phyloP scores from a whole-genome alignment of 2,113 vertebrate genomes.

The Lepisosteus oculatus region DNA sequence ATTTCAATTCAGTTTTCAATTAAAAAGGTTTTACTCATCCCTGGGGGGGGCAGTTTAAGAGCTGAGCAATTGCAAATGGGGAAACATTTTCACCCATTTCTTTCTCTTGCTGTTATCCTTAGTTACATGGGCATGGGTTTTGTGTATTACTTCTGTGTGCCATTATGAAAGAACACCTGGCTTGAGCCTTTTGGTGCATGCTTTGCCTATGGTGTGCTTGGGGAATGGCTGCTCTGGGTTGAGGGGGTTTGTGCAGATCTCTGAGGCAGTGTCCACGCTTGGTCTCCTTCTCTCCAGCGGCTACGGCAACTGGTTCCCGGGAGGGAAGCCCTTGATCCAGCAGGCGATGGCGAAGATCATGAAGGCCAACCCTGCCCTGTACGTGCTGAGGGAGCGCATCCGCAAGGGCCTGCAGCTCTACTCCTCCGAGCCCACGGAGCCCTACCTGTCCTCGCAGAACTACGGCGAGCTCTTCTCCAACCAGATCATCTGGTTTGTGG shows the following conservation, averaged over 20 bases:
- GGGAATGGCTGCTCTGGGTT: not conserved
- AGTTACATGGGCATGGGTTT: too few species aligned
- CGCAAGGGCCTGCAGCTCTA: constrained; percentile 96
- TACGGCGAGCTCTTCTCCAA: constrained; percentile 98
- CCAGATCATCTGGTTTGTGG: constrained; percentile 99
- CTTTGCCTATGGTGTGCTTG: too few species aligned
- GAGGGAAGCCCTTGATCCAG: constrained; percentile 95
- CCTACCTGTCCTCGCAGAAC: constrained; percentile 97
- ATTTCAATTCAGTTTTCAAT: too few species aligned
- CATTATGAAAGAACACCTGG: too few species aligned
- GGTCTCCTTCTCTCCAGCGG: constrained; percentile 61
- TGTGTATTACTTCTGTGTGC: too few species aligned
- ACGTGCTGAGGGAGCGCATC: constrained; percentile 94
- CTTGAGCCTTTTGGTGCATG: too few species aligned
- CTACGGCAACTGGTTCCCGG: constrained; percentile 98
- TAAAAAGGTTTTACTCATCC: too few species aligned
- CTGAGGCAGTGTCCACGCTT: not conserved
- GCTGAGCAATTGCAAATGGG: too few species aligned
- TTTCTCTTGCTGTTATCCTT: too few species aligned
- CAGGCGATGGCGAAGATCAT: constrained; percentile 99
- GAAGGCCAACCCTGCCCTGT: constrained; percentile 97
- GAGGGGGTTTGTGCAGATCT: not conserved
- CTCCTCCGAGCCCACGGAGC: constrained; percentile 96
- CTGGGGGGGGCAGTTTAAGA: too few species aligned
- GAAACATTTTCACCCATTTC: too few species aligned